Evolutionary conservation across 1,140 invertebrate genomes (phyloP), one percentile per base, ranked within the genome.

Genomic region (Drosophila pseudoobscura): DNA sequence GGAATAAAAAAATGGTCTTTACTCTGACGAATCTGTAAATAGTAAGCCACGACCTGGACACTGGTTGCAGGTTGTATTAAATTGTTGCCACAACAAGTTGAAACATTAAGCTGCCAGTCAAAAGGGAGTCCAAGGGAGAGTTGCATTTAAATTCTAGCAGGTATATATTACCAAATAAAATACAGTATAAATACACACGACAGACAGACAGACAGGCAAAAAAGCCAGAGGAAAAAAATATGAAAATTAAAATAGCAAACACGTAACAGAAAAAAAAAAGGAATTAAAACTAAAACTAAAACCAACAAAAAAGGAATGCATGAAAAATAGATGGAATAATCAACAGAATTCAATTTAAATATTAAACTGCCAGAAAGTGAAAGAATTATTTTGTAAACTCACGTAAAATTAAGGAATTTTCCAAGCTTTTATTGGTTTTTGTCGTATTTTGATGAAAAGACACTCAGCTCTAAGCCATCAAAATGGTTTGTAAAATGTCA

Each of bases 91-190:
- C 49, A 9, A 39, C 4, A 69, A 69, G 44, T 69, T 69, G 55
- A 47, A 68, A 57, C 63, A 43, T n/a, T 54, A 49, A n/a, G 64
- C 66, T 69, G 66, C 63, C 64, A 69, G 63, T 69, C 44, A 69
- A 53, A 45, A 73, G 8, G n/a, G 17, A 31, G 55, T 75, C 73
- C 71, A 75, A 75, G 51, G 44, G 39, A 75, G 39, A 75, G 55
- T 66, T 60, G 55, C 71, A 75, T 75, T 75, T 75, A 75, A 54
- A 64, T 31, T 44, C 56, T 39, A 57, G 9, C 20, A 20, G 20
- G 20, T 20, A 20, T 20, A 20, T 20, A 53, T 5, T 13, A 41
- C 4, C 56, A 44, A 62, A 50, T 24, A 41, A 39, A 29, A 60
- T 29, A 39, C 8, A 51, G 45, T 31, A 63, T 62, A 62, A 52